Base-by-base conservation (phyloP, 2,888 invertebrate species). In the Drosophila subsilvestris region DNA sequence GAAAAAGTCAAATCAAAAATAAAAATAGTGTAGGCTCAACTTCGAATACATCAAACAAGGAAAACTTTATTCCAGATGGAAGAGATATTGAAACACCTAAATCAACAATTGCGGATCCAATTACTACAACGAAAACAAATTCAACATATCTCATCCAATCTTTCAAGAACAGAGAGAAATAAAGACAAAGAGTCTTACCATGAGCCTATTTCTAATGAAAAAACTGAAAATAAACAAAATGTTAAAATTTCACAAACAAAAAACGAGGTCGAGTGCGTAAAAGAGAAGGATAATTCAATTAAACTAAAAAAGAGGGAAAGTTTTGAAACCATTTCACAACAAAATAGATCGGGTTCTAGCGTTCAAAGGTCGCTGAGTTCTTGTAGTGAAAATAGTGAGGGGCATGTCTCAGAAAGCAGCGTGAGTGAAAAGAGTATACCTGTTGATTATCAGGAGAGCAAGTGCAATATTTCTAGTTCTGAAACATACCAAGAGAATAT, bases 1-100 rank as follows among this genome's bases (percentile, higher is more conserved):
- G 93, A 89, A 60, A 85, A 82, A 58, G 79, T 92, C 80, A 93
- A 93, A 89, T 92, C 93, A 89, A 92, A 89, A 93, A 92, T 88
- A 93, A 88, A 74, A 88, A 79, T 65, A 74, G 69, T 63, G 71
- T 60, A 42, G 74, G 61, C 25, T 73, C 69, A 32, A 80, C 70
- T 75, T 63, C 74, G 44, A 84, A 57, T 63, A 56, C 67, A 70
- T 78, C 73, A 43, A 90, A 78, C 70, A 88, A 87, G 63, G 86
- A 88, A 55, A 89, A 86, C 61, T 84, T 78, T 66, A 67, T 86
- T 55, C 78, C 80, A 62, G 90, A 89, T 27, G 18, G 80, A 5
- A 68, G 63, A 6, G 42, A 59, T 51, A 53, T 42, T 44, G 63
- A 69, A 54, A 62, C 63, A 49, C 67, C 69, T 62, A 12, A 47